phyloP scores from a whole-genome alignment of 1,140 invertebrate genomes.

The Drosophila lacertosa region DNA sequence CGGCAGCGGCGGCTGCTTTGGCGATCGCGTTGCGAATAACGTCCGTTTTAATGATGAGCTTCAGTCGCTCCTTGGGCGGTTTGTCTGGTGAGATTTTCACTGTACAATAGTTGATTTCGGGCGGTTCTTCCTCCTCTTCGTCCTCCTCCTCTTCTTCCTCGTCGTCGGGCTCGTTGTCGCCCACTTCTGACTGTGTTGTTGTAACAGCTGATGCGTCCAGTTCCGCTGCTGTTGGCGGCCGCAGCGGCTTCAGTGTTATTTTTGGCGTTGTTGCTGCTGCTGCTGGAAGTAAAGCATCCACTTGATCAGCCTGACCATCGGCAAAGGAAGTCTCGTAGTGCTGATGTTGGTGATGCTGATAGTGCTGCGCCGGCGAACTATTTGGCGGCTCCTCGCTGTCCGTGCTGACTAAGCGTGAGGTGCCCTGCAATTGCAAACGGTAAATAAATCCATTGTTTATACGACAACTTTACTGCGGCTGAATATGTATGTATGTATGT shows the following conservation, averaged over 20 bases:
- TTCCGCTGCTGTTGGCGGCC: constrained; percentile 45
- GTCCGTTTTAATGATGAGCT: constrained; percentile 82
- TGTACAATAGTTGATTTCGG: constrained; percentile 84
- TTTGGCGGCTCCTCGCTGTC: constrained; percentile 86
- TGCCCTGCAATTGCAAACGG: constrained; percentile 83
- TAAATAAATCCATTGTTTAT: constrained; percentile 27
- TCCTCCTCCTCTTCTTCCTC: constrained; percentile 71
- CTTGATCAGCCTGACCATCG: constrained; percentile 7
- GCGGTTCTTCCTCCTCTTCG: constrained; percentile 74
- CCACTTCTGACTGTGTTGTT: constrained; percentile 3
- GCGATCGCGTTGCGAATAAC: constrained; percentile 80
- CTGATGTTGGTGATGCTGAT: constrained; percentile 29
- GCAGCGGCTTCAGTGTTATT: constrained; percentile 73
- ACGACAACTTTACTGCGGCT: no score
- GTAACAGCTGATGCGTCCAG: background rate
- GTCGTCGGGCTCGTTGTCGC: constrained; percentile 36
- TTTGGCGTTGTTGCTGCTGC: constrained; percentile 69
- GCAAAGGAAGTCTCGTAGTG: constrained; percentile 16
- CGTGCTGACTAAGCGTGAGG: constrained; percentile 87
- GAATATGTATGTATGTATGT: constrained; percentile 1
- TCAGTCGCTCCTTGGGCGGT: constrained; percentile 84
- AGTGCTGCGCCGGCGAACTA: constrained; percentile 56
- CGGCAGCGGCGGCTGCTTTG: constrained; percentile 70
- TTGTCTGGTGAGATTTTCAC: constrained; percentile 85
- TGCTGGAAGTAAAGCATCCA: constrained; percentile 47